Base-by-base conservation (phyloP, 2,888 invertebrate genomes). In the Trissolcus brochymenae region DNA sequence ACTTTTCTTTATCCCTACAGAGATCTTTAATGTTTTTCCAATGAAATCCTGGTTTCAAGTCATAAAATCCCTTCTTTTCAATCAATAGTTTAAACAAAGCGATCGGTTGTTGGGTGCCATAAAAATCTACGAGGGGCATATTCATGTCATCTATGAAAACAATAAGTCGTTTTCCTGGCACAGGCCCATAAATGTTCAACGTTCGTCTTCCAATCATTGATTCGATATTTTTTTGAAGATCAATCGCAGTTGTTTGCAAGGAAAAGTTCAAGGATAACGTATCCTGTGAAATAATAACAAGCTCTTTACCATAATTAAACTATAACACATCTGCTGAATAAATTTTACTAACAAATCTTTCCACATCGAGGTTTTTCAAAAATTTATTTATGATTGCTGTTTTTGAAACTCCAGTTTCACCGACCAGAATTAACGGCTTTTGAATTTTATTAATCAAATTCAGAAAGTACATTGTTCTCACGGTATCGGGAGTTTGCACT, bases 91-190 rank as follows among this genome's bases (percentile, higher is more conserved):
- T 98, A n/a, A 98, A 89, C 43, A 98, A 90, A 0, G 97, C 98
- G 81, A 97, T 96, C 0, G 98, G 97, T 85, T 98, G 98, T 85
- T 98, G 98, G 0, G 97, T 97, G 0, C 97, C 97, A 86, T 97
- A 97, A 0, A 92, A 93, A 85, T 96, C 96, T 54, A 94, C 94
- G 89, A 94, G 92, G 40, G 98, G 97, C 97, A 97, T 97, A 87
- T 97, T 97, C 94, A 98, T 94, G 86, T 98, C 97, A 85, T 98
- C 98, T 80, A 98, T 94, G 86, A 98, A 98, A 79, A 96, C 93
- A 43, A 97, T 92, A 87, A 98, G 92, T 84, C 95, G 94, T 90
- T 96, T 98, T 40, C 97, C 97, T 72, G 95, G 92, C 0, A 96
- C 95, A 41, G 98, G 98, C 0, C 97, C 97, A 85, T 94, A 97